Percentiles rank a stretch among this genome's conserved stretches.
phyloP scores from a whole-genome alignment of 2,113 vertebrate genomes.

The Phodopus roborovskii region DNA sequence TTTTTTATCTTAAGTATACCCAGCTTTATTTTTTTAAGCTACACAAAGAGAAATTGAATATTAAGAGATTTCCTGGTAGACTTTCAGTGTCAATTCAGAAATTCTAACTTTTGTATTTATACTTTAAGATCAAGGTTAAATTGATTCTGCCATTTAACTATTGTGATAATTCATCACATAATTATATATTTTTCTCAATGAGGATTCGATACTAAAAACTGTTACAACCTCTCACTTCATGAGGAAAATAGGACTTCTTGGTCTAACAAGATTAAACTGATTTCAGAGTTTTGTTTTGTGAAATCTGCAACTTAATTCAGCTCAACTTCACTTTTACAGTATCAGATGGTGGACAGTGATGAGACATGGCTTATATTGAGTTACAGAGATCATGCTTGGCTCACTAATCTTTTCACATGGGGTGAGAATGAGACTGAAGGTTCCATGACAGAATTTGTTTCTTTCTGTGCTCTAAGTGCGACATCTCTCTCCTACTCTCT shows the following conservation, averaged over 20 bases:
- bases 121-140: neutral
- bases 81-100: neutral
- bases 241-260: neutral
- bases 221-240: neutral
- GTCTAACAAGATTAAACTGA: neutral
- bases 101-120: conserved; percentile 34
- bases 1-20: neutral
- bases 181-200: neutral
- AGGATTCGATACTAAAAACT: neutral
- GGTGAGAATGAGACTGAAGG: neutral
- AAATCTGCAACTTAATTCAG: neutral
- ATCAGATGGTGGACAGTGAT: neutral
- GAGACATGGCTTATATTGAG: no score
- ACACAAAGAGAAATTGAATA: neutral
- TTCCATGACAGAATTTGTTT: neutral
- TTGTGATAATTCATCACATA: neutral
- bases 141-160: neutral
- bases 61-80: fast-evolving
- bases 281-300: neutral
- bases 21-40: neutral
- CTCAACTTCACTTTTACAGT: neutral
- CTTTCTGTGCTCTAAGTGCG: neutral
- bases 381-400: neutral
- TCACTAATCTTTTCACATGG: neutral
- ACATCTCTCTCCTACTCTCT: neutral